These are phyloP conservation scores for Netelia virgata DNA, from an alignment of 2,888 invertebrate genomes.

Conservation along the genomic window DNA sequence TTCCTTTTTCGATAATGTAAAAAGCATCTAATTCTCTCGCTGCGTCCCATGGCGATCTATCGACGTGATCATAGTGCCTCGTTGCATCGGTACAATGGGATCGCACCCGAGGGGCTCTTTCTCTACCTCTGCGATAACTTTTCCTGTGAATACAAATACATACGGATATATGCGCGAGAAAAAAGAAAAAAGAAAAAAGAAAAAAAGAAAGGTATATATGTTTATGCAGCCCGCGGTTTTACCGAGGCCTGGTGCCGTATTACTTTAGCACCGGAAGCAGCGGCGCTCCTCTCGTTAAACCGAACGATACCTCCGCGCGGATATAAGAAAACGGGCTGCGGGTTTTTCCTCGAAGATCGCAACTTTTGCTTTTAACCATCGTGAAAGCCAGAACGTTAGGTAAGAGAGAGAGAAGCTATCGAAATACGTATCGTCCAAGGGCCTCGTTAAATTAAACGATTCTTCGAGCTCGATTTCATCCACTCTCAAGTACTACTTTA, in stretches of 20 bases:
- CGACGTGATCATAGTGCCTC: constrained; percentile 16
- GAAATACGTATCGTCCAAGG: constrained; percentile 61
- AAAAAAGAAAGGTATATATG: constrained; percentile 11
- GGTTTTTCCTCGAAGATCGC: constrained; percentile 49
- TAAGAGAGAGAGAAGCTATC: constrained; percentile 46
- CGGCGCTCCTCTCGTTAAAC: constrained; percentile 62
- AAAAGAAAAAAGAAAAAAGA: constrained; percentile 16
- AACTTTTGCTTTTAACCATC: constrained; percentile 24
- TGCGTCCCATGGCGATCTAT: background rate
- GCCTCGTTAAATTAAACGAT: constrained; percentile 70
- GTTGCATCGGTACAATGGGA: constrained; percentile 33
- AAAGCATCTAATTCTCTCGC: constrained; percentile 20
- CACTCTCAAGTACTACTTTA: constrained; percentile 38
- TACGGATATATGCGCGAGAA: background rate
- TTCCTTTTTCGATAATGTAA: constrained; percentile 54
- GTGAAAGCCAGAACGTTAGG: background rate
- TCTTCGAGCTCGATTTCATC: constrained; percentile 57
- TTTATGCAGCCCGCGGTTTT: constrained; percentile 13
- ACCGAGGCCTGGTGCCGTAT: constrained; percentile 47
- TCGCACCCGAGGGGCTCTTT: constrained; percentile 53
- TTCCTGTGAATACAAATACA: constrained; percentile 15
- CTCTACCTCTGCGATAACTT: constrained; percentile 33
- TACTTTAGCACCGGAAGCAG: constrained; percentile 19
- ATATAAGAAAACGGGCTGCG: constrained; percentile 39
- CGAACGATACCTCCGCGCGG: constrained; percentile 60